Conservation (phyloP, 2,888 invertebrate species). For the Drosophila hamatofila region DNA sequence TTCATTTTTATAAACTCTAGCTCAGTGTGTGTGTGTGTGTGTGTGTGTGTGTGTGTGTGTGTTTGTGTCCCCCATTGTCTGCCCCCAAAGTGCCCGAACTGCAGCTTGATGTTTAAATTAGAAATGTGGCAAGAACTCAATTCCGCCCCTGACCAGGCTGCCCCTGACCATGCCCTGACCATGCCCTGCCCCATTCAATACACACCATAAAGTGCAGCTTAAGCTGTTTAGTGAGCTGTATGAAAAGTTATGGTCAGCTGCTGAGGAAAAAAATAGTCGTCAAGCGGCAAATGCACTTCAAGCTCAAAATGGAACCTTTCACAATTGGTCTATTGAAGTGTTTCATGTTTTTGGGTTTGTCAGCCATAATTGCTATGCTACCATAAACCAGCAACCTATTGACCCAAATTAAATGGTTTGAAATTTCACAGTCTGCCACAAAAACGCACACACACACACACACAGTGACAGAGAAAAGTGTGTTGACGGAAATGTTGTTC, state of each 20-base stretch:
- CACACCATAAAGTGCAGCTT: constrained; percentile 56
- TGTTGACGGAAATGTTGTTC: constrained; percentile 35
- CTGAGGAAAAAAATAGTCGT: constrained; percentile 7
- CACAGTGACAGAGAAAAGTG: constrained; percentile 5
- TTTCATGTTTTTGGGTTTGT: constrained; percentile 28
- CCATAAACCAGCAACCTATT: constrained; percentile 46
- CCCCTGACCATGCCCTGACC: neutral
- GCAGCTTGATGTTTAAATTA: constrained; percentile 54
- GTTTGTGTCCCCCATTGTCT: neutral
- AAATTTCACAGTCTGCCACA: constrained; percentile 44
- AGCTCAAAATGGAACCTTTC: constrained; percentile 19
- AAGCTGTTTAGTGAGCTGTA: constrained; percentile 60
- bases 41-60: constrained; percentile 1
- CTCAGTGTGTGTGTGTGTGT: constrained; percentile 4
- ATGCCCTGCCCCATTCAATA: constrained; percentile 4
- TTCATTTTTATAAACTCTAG: constrained; percentile 66
- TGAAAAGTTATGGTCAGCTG: constrained; percentile 53
- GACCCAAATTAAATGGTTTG: constrained; percentile 60
- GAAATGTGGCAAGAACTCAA: constrained; percentile 29
- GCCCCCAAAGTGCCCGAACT: constrained; percentile 26
- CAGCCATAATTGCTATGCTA: constrained; percentile 27
- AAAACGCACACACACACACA: constrained; percentile 28
- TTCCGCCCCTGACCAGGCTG: neutral
- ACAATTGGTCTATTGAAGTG: constrained; percentile 38
- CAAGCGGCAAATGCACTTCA: constrained; percentile 41